A percentile compares a stretch with the other conserved stretches of the same genome.
Evolutionary conservation across 1,140 invertebrate genomes (phyloP).

Genomic region (Drosophila murphyi): DNA sequence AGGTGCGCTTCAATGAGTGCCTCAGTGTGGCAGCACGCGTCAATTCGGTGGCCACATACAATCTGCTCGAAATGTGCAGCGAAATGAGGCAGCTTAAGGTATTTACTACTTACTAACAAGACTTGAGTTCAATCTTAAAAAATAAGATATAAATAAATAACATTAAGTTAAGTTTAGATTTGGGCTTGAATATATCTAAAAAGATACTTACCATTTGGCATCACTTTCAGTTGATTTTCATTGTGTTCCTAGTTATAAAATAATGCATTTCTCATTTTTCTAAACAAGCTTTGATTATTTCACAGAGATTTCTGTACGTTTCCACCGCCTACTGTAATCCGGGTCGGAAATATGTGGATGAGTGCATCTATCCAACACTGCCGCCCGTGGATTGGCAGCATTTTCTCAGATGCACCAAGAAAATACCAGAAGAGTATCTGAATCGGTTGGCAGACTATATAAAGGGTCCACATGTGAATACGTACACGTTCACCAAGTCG

Average conservation of each 20-base stretch:
- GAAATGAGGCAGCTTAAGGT: conserved; percentile 90
- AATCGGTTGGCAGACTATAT: conserved; percentile 86
- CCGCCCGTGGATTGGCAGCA: conserved; percentile 87
- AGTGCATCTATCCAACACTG: conserved; percentile 89
- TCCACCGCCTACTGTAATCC: conserved; percentile 96
- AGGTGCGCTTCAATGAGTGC: conserved; percentile 90
- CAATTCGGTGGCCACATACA: conserved; percentile 87
- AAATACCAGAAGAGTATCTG: conserved; percentile 87
- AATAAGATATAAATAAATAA: too few relatives aligned
- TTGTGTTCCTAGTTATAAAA: background rate
- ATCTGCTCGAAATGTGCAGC: conserved; percentile 86
- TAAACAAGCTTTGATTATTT: conserved; percentile 13
- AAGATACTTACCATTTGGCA: too few relatives aligned
- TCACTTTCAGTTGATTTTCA: too few relatives aligned
- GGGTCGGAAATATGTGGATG: conserved; percentile 88
- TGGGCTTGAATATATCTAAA: background rate
- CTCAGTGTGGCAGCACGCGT: conserved; percentile 88
- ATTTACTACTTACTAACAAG: background rate
- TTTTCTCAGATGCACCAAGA: conserved; percentile 87
- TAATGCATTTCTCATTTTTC: background rate
- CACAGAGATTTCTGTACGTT: conserved; percentile 91
- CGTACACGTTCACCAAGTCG: conserved; percentile 94
- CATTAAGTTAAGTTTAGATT: too few relatives aligned
- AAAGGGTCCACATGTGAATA: conserved; percentile 92
- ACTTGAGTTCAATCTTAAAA: background rate